A percentile compares a stretch with the other conserved stretches of the same genome.
These are phyloP conservation scores for Plutella xylostella DNA, from an alignment of 2,888 invertebrate species.

Conservation along the genomic window DNA sequence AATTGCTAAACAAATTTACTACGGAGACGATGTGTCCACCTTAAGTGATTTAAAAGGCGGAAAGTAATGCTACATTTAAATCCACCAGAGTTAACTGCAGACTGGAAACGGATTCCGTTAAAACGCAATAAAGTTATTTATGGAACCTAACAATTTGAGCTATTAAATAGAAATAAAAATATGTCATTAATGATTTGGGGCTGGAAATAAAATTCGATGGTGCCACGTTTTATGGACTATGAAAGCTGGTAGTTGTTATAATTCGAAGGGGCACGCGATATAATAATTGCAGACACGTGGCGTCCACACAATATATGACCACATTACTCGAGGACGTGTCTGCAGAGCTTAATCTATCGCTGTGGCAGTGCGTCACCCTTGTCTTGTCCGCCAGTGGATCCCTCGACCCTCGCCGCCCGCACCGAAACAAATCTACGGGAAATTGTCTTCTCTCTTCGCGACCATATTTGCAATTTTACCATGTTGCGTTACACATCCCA, in stretches of 20 bases:
- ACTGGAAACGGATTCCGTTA: background rate
- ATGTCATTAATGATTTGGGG: background rate
- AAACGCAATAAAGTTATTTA: background rate
- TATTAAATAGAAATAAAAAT: no score
- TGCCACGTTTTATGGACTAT: background rate
- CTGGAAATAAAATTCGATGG: background rate
- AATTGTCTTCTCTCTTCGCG: slow-evolving; percentile 17
- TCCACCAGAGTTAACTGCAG: slow-evolving; percentile 23
- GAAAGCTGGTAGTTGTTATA: slow-evolving; percentile 6
- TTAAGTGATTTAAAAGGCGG: slow-evolving; percentile 70
- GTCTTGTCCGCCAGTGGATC: slow-evolving; percentile 27
- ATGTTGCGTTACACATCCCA: no score
- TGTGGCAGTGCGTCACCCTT: slow-evolving; percentile 58
- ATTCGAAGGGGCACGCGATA: slow-evolving; percentile 24
- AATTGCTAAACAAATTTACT: slow-evolving; percentile 69
- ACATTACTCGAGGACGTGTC: slow-evolving; percentile 67
- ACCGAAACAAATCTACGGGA: slow-evolving; percentile 21
- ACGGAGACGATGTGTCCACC: slow-evolving; percentile 64
- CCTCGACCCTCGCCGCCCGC: slow-evolving; percentile 30
- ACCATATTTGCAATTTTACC: no score
- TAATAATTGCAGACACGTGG: slow-evolving; percentile 57
- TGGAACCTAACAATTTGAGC: no score
- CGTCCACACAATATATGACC: slow-evolving; percentile 61
- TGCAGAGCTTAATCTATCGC: slow-evolving; percentile 60
- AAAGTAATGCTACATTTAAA: slow-evolving; percentile 62